Evolutionary conservation across 2,797 vertebrate species (phyloP), one percentile per base, ranked within the genome.

Genomic region (Neosilurus hyrtlii): DNA sequence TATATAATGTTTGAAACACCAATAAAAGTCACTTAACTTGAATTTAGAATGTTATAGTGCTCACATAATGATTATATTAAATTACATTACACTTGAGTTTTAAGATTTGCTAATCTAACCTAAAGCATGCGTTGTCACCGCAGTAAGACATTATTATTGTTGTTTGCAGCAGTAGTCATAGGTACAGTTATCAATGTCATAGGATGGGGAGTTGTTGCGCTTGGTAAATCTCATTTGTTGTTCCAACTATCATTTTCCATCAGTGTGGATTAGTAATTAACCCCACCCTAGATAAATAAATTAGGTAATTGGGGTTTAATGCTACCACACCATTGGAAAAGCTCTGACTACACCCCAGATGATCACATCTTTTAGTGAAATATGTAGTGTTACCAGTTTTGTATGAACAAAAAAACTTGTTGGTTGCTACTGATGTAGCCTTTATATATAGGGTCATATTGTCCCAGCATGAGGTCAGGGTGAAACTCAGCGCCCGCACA

Each of bases 401-500:
- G 20, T 72, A 4, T 57, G 6, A 26, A 56, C 37, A 56, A 6
- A 83, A n/a, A 78, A 72, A 74, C 68, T 22, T 84, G 51, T 1
- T 26, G 14, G 26, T n/a, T 35, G 57, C 8, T 43, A 24, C 61
- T 37, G 61, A 57, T 49, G 76, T 80, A 24, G 37, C 51, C 4
- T 59, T 68, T 30, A 4, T 72, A 4, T 72, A 30, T 30, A 30
- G 30, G 30, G 30, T 30, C 71, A 51, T 52, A 30, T 85, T 79
- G 76, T 73, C 80, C 0, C 26, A 49, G 43, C 24, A 76, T 89
- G 89, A 91, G 52, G 85, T 76, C 30, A 90, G 77, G 82, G 63
- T 83, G 89, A 92, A 91, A 90, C 72, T 7, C 37, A 56, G 52
- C 75, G 37, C 24, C 59, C 24, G 43, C 77, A 37, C 43, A 22